Evolutionary conservation across 1,140 invertebrate species (phyloP), one percentile per base, ranked within the genome.

Genomic region (Lordiphosa clarofinis): DNA sequence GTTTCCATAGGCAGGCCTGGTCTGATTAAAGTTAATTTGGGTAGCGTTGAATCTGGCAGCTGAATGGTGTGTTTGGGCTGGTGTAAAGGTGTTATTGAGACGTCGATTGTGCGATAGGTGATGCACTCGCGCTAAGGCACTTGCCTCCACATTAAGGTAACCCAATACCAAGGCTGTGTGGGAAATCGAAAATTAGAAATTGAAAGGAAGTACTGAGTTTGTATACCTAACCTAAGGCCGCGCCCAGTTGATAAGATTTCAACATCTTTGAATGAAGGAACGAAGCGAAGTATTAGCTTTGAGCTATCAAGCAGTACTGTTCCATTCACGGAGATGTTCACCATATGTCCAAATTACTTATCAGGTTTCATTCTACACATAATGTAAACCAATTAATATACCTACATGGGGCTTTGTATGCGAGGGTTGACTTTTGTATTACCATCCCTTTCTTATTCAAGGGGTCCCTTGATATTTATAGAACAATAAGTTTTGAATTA

Each of bases 231-330:
- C 75, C 75, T 48, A 71, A 40, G 36, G 44, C 68, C 36, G 56
- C 28, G 24, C 48, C 39, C 31, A 70, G 36, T 35, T 71, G 57
- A 68, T 66, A 59, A 44, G 55, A 37, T 11, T 57, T 61, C 9
- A 59, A 9, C 70, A 79, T 79, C 13, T 42, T 58, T 37, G 10
- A 28, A 12, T 9, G 15, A 35, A 44, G 13, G 33, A 8, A 8
- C 28, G 7, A 24, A 33, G 11, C 35, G 60, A 39, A 33, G 53
- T 70, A 42, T 28, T 42, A 35, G 46, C 37, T 40, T 52, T 21
- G 33, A 56, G 48, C 56, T 33, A 43, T 58, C 19, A 53, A 71
- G 31, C 21, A 43, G 13, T 55, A 79, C 75, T 79, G 62, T n/a
- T 28, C 31, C 38, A 5, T 35, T 6, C 21, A 9, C 15, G 11